Base-by-base conservation (phyloP, 1,140 invertebrate genomes). In the Chrysomallon squamiferum region DNA sequence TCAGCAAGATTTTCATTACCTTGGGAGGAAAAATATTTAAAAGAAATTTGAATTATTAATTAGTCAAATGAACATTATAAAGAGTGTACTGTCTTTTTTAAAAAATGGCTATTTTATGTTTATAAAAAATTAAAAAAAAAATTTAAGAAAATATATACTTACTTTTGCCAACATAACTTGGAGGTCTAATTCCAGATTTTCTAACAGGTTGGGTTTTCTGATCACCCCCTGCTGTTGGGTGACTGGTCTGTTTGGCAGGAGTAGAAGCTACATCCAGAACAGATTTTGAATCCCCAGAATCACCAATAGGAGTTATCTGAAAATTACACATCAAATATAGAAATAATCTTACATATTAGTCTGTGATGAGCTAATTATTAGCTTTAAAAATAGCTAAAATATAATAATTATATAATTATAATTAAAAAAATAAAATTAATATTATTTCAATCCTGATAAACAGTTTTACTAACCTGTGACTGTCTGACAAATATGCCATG, bases 401-500 rank as follows among this genome's bases (percentile, higher is more conserved):
- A n/a, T n/a, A n/a, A n/a, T n/a, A n/a, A n/a, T n/a, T n/a, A n/a
- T n/a, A n/a, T n/a, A n/a, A n/a, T n/a, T n/a, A n/a, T n/a, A n/a
- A n/a, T n/a, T n/a, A n/a, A n/a, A n/a, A n/a, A n/a, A n/a, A n/a
- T n/a, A n/a, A n/a, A n/a, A n/a, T n/a, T n/a, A n/a, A n/a, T n/a
- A n/a, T n/a, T n/a, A n/a, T n/a, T n/a, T n/a, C n/a, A n/a, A n/a
- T n/a, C n/a, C n/a, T n/a, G n/a, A n/a, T n/a, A n/a, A n/a, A n/a
- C n/a, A n/a, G n/a, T n/a, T n/a, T n/a, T n/a, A n/a, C n/a, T n/a
- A n/a, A 83, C 81, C 78, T 84, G 84, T 29, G 83, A 84, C 69
- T 84, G 82, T 41, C 84, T 64, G 3, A 84, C 86, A 83, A 88
- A 88, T 30, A 88, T 83, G 2, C 87, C 87, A 76, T 87, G 81